These are phyloP conservation scores for Tyto alba DNA, from an alignment of 2,113 vertebrate genomes.

Conservation along the genomic window DNA sequence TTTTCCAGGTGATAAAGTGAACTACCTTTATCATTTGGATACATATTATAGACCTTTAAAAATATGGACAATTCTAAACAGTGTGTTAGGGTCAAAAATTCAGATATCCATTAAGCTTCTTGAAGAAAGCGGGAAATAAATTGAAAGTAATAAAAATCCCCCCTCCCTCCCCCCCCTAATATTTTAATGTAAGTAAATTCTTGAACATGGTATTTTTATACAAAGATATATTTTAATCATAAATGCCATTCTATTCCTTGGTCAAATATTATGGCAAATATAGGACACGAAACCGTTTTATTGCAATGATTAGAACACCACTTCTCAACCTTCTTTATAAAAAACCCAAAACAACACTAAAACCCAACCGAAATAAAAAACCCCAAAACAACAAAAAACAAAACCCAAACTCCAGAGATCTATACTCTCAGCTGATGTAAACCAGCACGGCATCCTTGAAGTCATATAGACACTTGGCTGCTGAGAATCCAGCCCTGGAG, in stretches of 20 bases:
- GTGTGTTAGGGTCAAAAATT: neutral
- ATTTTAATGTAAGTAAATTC: slow-evolving; percentile 50
- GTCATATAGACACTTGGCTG: neutral
- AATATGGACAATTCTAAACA: neutral
- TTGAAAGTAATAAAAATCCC: neutral
- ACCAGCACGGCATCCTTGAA: neutral
- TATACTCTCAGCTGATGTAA: neutral
- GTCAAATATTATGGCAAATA: slow-evolving; percentile 2
- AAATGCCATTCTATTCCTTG: slow-evolving; percentile 24
- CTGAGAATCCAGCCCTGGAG: neutral
- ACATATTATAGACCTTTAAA: neutral
- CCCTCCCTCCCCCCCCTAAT: neutral
- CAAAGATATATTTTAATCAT: slow-evolving; percentile 47
- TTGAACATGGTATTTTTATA: slow-evolving; percentile 39
- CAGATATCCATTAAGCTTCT: neutral
- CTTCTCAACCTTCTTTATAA: neutral
- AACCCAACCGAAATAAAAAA: too few species aligned
- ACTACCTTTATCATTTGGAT: neutral
- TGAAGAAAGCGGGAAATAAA: neutral
- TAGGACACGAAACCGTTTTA: neutral
- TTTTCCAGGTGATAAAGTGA: neutral
- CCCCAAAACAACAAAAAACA: neutral
- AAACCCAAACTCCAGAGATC: neutral
- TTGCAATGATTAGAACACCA: slow-evolving; percentile 21
- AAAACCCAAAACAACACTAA: neutral